phyloP scores from a whole-genome alignment of 2,888 invertebrate species.

The Nemotelus pantherinus region DNA sequence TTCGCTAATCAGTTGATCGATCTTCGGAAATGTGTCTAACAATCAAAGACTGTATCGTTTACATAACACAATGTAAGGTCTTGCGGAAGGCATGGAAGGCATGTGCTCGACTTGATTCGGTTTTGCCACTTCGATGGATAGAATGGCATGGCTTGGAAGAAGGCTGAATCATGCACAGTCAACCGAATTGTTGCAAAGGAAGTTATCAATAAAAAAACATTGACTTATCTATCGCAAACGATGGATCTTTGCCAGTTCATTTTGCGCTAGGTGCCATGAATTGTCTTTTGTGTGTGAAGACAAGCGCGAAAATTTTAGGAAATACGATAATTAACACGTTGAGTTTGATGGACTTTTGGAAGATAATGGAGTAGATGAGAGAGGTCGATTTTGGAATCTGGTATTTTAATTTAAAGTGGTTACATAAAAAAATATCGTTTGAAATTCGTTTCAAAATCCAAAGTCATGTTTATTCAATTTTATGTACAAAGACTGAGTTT shows the following conservation, averaged over 20 bases:
- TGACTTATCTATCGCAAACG: background rate
- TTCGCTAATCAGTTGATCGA: background rate
- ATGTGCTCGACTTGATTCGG: background rate
- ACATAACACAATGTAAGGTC: background rate
- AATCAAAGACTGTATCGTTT: background rate
- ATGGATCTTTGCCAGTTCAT: background rate
- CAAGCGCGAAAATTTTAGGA: background rate
- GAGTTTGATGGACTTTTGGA: background rate
- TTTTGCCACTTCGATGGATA: background rate
- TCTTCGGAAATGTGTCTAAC: background rate
- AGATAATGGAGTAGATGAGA: background rate
- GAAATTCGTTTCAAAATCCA: too few species aligned
- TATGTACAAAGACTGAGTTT: too few species aligned
- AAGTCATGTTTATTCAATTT: too few species aligned
- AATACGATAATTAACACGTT: background rate
- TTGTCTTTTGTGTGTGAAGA: background rate
- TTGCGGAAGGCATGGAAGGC: too few species aligned
- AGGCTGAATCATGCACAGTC: background rate
- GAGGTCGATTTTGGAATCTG: background rate
- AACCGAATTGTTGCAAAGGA: background rate
- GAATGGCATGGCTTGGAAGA: background rate
- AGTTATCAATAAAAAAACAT: conserved; percentile 3
- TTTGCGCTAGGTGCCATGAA: background rate
- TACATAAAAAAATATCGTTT: too few species aligned
- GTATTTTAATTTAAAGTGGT: too few species aligned